phyloP scores from a whole-genome alignment of 2,888 invertebrate species.

The Sepioteuthis lessoniana region DNA sequence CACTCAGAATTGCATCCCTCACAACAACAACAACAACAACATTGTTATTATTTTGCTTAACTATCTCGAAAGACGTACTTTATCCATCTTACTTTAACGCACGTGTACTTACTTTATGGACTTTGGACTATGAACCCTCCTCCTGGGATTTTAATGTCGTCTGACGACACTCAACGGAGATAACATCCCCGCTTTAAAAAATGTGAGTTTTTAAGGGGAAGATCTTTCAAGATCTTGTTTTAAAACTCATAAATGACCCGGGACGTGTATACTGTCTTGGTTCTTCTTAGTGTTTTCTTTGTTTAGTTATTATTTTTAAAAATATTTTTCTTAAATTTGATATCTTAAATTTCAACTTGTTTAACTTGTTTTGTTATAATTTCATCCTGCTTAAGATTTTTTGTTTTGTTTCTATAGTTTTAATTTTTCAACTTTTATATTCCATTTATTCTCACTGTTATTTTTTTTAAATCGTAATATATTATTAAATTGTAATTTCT shows the following conservation, averaged over 20 bases:
- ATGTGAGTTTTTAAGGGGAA: background rate
- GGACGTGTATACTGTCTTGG: background rate
- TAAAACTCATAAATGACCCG: background rate
- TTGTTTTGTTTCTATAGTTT: no score
- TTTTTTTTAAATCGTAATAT: no score
- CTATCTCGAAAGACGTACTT: background rate
- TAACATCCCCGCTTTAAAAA: constrained; percentile 20
- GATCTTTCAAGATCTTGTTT: background rate
- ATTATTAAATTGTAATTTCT: no score
- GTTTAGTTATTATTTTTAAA: no score
- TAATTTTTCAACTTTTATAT: no score
- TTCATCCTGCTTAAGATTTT: no score
- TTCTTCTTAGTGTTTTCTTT: background rate
- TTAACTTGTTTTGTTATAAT: no score
- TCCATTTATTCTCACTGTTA: no score
- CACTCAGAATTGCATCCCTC: background rate
- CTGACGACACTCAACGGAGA: constrained; percentile 1
- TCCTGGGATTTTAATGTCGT: background rate
- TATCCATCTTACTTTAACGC: background rate
- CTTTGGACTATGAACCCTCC: constrained; percentile 14
- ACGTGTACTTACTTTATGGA: background rate
- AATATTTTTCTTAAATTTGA: no score
- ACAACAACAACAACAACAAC: background rate
- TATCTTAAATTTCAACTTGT: no score
- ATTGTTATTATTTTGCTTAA: background rate